Evolutionary conservation across 2,888 invertebrate genomes (phyloP).

Genomic region (Mylabris sibirica): DNA sequence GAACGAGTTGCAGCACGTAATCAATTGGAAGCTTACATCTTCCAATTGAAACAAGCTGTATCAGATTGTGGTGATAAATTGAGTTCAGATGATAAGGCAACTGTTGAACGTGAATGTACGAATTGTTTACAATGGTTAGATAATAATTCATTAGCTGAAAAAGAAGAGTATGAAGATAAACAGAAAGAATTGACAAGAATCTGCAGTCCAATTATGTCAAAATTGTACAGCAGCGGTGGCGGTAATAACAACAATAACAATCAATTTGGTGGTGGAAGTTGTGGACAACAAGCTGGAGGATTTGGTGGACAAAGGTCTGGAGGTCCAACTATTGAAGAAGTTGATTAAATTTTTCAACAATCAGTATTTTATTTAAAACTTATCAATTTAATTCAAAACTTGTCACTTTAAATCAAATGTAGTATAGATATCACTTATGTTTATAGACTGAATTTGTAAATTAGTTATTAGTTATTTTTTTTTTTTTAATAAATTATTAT

Average conservation of each 20-base stretch:
- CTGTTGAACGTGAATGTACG: slow-evolving; percentile 63
- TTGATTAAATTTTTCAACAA: slow-evolving; percentile 23
- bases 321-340: slow-evolving; percentile 45
- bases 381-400: slow-evolving; percentile 14
- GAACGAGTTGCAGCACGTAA: slow-evolving; percentile 77
- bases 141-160: slow-evolving; percentile 77
- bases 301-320: slow-evolving; percentile 27
- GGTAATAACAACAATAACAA: slow-evolving; percentile 63
- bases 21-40: slow-evolving; percentile 79
- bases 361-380: not conserved
- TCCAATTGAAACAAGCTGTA: slow-evolving; percentile 74
- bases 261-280: slow-evolving; percentile 25
- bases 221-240: slow-evolving; percentile 63
- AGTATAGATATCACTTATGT: not conserved
- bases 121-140: slow-evolving; percentile 82
- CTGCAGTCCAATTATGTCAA: slow-evolving; percentile 81
- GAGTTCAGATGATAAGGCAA: slow-evolving; percentile 69
- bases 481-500: not conserved
- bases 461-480: not conserved
- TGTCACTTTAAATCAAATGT: slow-evolving; percentile 13
- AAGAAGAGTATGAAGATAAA: slow-evolving; percentile 77
- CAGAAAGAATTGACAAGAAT: slow-evolving; percentile 75
- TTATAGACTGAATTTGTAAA: not conserved
- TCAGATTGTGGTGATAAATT: slow-evolving; percentile 74
- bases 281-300: slow-evolving; percentile 34